Conservation (phyloP, 2,113 vertebrate species). For the Progne subis region DNA sequence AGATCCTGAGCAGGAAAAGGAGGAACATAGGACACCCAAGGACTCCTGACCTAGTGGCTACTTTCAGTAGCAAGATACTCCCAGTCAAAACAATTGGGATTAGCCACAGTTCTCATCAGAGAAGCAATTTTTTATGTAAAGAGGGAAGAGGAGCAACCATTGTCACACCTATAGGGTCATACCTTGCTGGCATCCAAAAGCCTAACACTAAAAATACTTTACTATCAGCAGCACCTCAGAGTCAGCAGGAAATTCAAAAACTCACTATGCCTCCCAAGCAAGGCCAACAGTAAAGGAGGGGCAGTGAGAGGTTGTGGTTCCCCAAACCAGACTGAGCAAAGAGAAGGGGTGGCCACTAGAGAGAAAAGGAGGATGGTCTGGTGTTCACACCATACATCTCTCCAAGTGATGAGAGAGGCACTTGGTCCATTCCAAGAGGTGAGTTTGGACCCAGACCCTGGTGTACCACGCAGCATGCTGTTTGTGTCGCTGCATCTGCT, state of each 20-base stretch:
- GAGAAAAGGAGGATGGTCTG: not conserved
- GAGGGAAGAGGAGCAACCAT: not conserved
- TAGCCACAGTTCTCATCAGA: not conserved
- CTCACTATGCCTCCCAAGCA: not conserved
- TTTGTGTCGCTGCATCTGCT: not conserved
- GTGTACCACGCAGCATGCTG: fast-evolving
- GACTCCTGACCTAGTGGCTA: not conserved
- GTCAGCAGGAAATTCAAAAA: not conserved
- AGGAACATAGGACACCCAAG: fast-evolving
- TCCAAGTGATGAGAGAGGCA: not conserved
- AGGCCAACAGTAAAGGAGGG: not conserved
- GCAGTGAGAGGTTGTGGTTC: fast-evolving
- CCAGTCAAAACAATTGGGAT: not conserved
- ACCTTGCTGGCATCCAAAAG: not conserved
- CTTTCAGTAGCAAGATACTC: not conserved
- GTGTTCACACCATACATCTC: not conserved
- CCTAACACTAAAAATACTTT: not conserved
- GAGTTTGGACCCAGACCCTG: not conserved
- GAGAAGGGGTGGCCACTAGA: fast-evolving
- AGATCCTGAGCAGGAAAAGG: not conserved
- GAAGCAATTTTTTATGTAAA: not conserved
- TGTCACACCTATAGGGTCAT: not conserved
- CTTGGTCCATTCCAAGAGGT: not conserved
- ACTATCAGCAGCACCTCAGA: not conserved
- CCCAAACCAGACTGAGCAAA: not conserved